Base-by-base conservation (phyloP, 2,888 invertebrate genomes). In the Drosophila longiperda region DNA sequence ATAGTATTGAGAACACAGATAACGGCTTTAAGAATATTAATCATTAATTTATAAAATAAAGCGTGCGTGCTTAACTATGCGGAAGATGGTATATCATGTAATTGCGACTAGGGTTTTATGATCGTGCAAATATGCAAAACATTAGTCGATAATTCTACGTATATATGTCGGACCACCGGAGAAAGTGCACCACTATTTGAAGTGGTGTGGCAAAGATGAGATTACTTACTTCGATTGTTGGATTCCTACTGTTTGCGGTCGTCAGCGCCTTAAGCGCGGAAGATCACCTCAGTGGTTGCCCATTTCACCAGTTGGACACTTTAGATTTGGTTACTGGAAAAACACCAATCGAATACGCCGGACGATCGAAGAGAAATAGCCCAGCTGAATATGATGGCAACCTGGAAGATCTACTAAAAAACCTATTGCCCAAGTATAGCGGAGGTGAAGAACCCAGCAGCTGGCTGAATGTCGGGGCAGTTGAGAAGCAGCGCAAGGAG, bases 351-450 rank as follows among this genome's bases (percentile, higher is more conserved):
- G 61, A 48, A 33, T 26, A 57, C 1, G 29, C 61, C 11, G 36
- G 34, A 15, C 68, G 36, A 32, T 32, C 59, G 1, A 80, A 76
- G 64, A 60, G 86, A 45, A 72, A 54, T 20, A 53, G 33, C 15
- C 64, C 45, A 0, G 68, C 58, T 0, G 40, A 59, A 20, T 8
- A 23, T 23, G 86, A 80, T 1, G 50, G 65, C 0, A 73, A 64
- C 38, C 54, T 88, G 54, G 77, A 90, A n/a, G 71, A 70, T 0
- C 8, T 87, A 34, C 38, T 87, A 0, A 82, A 73, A 40, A 72
- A 58, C 6, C 63, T 75, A 17, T 57, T 82, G 52, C 86, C 78
- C 3, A 73, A 82, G n/a, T 55, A 69, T n/a, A 63, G 45, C 26
- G 33, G 58, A 2, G 67, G 65, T 38, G 58, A 66, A 1, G 74